Evolutionary conservation across 2,113 vertebrate species (phyloP).

Genomic region (Catharus minimus): DNA sequence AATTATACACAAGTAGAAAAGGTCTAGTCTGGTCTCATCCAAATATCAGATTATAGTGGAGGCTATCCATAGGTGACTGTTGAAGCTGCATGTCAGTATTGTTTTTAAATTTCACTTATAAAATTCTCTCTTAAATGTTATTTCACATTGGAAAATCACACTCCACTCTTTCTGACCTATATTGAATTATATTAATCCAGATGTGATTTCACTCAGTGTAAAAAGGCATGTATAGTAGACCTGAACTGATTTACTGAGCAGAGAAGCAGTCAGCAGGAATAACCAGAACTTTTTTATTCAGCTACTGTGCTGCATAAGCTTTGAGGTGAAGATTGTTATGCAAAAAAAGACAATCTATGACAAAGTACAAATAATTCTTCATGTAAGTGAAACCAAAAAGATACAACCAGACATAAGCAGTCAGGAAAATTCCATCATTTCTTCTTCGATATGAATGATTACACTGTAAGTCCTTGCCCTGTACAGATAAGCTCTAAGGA

Average conservation of each 20-base stretch:
- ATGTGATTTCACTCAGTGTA: neutral
- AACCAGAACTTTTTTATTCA: neutral
- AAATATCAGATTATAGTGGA: neutral
- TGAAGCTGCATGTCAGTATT: neutral
- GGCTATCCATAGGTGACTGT: neutral
- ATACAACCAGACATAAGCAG: neutral
- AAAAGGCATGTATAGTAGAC: neutral
- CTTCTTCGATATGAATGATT: neutral
- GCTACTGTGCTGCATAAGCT: neutral
- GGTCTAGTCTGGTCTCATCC: neutral
- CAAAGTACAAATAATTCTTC: neutral
- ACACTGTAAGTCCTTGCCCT: neutral
- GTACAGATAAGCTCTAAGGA: neutral
- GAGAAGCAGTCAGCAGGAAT: neutral
- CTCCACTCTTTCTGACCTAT: accelerated
- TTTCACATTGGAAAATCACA: neutral
- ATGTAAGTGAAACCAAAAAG: neutral
- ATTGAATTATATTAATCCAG: neutral
- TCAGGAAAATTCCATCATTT: neutral
- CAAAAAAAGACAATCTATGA: neutral
- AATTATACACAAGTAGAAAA: neutral
- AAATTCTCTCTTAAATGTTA: neutral
- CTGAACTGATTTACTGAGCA: neutral
- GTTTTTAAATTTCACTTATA: neutral
- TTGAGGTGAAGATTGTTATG: neutral